Evolutionary conservation across 2,797 vertebrate species (phyloP), one percentile per base, ranked within the genome.

Genomic region (Nannoperca obscura): DNA sequence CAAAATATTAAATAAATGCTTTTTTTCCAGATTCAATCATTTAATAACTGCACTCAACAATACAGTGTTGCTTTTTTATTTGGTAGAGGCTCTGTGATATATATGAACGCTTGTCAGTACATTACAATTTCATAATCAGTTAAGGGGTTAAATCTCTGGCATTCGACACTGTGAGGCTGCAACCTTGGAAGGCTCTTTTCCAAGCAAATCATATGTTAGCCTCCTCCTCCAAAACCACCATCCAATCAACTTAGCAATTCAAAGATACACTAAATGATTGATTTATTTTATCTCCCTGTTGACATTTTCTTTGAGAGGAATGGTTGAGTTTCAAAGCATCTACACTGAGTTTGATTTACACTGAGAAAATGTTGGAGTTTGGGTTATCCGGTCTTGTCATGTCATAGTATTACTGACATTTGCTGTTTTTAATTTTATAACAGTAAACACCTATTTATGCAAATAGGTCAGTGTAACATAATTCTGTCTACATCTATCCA

Each of bases 51-150:
- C 34, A 27, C 3, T n/a, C 19, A 17, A 5, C 42, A 72, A 19
- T 17, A 17, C 17, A 46, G 36, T 20, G 53, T 22, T 84, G 46
- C 47, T 52, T 64, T 64, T 74, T 40, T 58, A 34, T 63, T 32
- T 67, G 50, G 24, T n/a, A 19, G 67, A 13, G 17, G 34, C 32
- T 17, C 19, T n/a, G 20, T 24, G 24, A 24, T 73, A 15, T 10
- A 6, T 42, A 75, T 49, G 68, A 53, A 32, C 34, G 44, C 54
- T 72, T 61, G 62, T 46, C 49, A 58, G 20, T 19, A 38, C 59
- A 65, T 78, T 73, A 52, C 30, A 44, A 63, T 72, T 82, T 74
- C 73, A 86, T 82, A 38, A 82, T 69, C 2, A 24, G 52, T 76
- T 65, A 46, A 79, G 64, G 72, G 75, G 36, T 60, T 55, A 59